Base-by-base conservation (phyloP, 2,888 invertebrate species). In the Isoperla grammatica region DNA sequence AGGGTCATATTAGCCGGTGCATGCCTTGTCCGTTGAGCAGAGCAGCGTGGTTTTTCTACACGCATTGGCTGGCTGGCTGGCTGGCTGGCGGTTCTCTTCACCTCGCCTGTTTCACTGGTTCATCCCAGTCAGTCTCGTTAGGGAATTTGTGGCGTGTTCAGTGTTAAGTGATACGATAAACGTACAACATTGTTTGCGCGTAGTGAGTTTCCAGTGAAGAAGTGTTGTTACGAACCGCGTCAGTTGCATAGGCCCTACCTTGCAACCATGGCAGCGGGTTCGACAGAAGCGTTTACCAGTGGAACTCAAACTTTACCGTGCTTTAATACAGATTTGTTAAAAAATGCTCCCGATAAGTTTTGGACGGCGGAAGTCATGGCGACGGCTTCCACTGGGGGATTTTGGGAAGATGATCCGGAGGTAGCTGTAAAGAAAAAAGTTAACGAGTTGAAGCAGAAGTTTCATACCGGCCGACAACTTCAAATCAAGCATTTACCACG, bases 401-500 rank as follows among this genome's bases (percentile, higher is more conserved):
- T 71, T 62, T 72, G 71, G 71, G 72, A 71, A 22, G 71, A 71
- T 59, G 72, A 71, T 55, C 68, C 69, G 11, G 70, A 69, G 62
- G 71, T 71, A 62, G 69, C 69, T n/a, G 63, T 71, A 4, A 71
- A 73, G 65, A 70, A 72, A 62, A 69, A 71, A 54, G 69, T 73
- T 19, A 69, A 71, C 57, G 71, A 71, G 54, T 67, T 73, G 42
- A 72, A 71, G 61, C 65, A 70, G 40, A 71, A 72, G 63, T 75
- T 75, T 64, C 75, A 75, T 66, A 69, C 68, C 60, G 74, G 74
- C 48, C 68, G 75, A 15, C 72, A 73, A 60, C 68, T 75, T 19
- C 71, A 71, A 64, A 71, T 75, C 53, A 74, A 74, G 61, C 74
- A 75, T 67, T 66, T 75, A 57, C 75, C 75, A 8, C 67, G 74